Conservation (phyloP, 2,888 invertebrate species). For the Xestia ashworthii region DNA sequence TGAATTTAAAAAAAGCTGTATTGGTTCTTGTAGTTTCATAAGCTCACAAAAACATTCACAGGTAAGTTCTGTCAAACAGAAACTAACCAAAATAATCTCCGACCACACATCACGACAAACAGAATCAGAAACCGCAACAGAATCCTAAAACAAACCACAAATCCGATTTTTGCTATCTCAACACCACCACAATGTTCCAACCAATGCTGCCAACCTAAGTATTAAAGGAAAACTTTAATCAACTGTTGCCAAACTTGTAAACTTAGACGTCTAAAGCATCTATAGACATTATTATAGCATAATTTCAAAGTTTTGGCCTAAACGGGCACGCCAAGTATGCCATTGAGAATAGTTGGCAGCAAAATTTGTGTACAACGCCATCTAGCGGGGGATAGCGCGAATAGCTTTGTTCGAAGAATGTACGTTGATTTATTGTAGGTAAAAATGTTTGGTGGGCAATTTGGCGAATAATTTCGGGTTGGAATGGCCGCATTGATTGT, state of each 20-base stretch:
- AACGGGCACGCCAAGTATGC: conserved; percentile 69
- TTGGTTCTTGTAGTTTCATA: neutral
- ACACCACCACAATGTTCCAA: conserved; percentile 50
- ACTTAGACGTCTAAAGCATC: conserved; percentile 68
- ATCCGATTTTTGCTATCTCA: conserved; percentile 66
- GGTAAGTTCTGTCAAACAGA: conserved; percentile 20
- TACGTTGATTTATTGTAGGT: conserved; percentile 69
- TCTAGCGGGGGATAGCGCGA: conserved; percentile 78
- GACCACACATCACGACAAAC: conserved; percentile 37
- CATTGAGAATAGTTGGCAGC: conserved; percentile 73
- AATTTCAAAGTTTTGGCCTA: conserved; percentile 77
- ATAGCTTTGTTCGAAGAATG: conserved; percentile 62
- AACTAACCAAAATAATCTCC: conserved; percentile 46
- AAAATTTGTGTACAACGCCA: conserved; percentile 77
- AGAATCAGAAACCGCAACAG: conserved; percentile 38
- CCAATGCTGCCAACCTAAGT: conserved; percentile 52
- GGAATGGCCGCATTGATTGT: conserved; percentile 58
- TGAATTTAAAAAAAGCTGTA: neutral
- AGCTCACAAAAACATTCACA: conserved; percentile 14
- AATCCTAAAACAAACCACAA: conserved; percentile 58
- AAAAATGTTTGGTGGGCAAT: conserved; percentile 62
- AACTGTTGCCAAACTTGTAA: conserved; percentile 72
- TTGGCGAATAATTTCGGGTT: conserved; percentile 50
- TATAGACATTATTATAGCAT: conserved; percentile 77
- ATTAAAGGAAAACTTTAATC: conserved; percentile 76